Percentiles rank a stretch among this genome's conserved stretches.
Evolutionary conservation across 2,113 vertebrate genomes (phyloP).

Genomic region (Perca schrenkii): DNA sequence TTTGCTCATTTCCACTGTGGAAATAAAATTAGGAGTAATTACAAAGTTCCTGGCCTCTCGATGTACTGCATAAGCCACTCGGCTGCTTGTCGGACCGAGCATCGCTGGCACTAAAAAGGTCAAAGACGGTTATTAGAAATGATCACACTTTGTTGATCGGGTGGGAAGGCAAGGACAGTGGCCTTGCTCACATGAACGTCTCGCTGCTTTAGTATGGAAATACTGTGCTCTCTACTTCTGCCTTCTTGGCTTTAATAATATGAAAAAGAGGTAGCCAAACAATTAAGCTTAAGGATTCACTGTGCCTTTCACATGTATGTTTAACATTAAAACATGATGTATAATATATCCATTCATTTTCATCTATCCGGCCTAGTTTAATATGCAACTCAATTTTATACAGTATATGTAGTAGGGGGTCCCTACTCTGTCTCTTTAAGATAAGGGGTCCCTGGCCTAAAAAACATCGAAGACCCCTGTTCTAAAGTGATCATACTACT

Average conservation of each 20-base stretch:
- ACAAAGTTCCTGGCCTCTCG: slow-evolving; percentile 60
- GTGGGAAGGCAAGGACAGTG: neutral
- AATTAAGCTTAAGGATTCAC: too few relatives aligned
- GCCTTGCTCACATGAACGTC: neutral
- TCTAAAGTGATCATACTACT: neutral
- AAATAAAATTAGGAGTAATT: slow-evolving; percentile 80
- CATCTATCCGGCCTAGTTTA: too few relatives aligned
- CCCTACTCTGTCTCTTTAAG: too few relatives aligned
- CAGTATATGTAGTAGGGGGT: too few relatives aligned
- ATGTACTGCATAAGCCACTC: slow-evolving; percentile 36
- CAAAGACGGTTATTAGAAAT: slow-evolving; percentile 42
- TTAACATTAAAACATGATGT: too few relatives aligned
- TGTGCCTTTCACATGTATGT: too few relatives aligned
- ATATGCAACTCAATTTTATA: too few relatives aligned
- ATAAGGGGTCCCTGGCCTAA: too few relatives aligned
- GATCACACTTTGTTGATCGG: slow-evolving; percentile 11
- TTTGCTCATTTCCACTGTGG: slow-evolving; percentile 75
- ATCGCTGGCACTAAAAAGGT: slow-evolving; percentile 35
- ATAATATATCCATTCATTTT: too few relatives aligned
- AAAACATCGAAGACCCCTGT: neutral
- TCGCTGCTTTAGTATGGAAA: slow-evolving; percentile 1
- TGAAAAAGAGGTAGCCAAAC: too few relatives aligned
- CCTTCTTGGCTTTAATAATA: neutral
- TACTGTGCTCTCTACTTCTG: neutral
- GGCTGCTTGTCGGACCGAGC: slow-evolving; percentile 45